phyloP scores from a whole-genome alignment of 2,113 vertebrate genomes.

The Hymenochirus boettgeri region DNA sequence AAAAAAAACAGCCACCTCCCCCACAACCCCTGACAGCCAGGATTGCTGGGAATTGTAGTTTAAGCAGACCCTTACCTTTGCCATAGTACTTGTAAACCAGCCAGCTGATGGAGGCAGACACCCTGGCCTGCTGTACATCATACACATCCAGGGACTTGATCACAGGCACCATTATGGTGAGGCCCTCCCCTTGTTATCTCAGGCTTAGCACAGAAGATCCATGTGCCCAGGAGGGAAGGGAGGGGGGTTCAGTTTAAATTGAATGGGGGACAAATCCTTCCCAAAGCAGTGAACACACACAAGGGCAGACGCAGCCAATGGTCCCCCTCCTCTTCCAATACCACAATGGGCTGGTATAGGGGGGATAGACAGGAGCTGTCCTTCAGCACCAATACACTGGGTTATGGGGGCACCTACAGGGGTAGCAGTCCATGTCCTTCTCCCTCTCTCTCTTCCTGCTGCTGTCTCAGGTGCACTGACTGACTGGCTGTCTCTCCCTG shows the following conservation, averaged over 20 bases:
- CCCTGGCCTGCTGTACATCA: conserved; percentile 76
- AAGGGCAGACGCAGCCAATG: background rate
- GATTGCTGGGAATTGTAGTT: no score
- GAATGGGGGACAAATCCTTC: background rate
- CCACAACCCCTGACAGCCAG: no score
- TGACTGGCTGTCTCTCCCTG: conserved; percentile 22
- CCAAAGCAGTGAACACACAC: no score
- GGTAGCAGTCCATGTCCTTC: background rate
- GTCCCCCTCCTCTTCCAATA: background rate
- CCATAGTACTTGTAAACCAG: conserved; percentile 79
- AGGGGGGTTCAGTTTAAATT: conserved; percentile 6
- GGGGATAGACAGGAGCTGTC: conserved; percentile 22
- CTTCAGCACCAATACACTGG: conserved; percentile 30
- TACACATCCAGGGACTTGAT: conserved; percentile 85
- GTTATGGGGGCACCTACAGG: conserved; percentile 3
- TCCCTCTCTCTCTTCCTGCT: background rate
- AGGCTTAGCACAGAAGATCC: conserved; percentile 42
- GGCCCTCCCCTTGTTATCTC: conserved; percentile 72
- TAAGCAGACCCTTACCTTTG: conserved; percentile 67
- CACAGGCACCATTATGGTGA: conserved; percentile 74
- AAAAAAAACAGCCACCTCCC: background rate
- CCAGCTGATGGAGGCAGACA: conserved; percentile 85
- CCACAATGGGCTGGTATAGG: background rate
- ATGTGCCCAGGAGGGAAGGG: conserved; percentile 24
- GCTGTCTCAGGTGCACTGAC: conserved; percentile 38